Percentiles rank a stretch among this genome's conserved stretches.
phyloP scores from a whole-genome alignment of 2,888 invertebrate species.

The Monoplex corrugatus region DNA sequence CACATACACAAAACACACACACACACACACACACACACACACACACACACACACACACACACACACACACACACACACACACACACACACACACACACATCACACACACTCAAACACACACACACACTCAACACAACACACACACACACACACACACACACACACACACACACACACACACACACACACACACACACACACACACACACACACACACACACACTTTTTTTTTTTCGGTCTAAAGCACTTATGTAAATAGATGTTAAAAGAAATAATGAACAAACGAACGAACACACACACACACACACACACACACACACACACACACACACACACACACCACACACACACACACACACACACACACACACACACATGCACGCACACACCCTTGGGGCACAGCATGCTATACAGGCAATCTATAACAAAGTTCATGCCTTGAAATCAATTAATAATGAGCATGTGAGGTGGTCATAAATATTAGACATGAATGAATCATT shows the following conservation, averaged over 20 bases:
- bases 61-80: constrained; percentile 11
- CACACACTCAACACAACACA: no score
- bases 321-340: no score
- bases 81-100: background rate
- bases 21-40: constrained; percentile 8
- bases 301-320: background rate
- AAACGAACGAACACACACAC: background rate
- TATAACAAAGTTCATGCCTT: no score
- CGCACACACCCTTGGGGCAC: background rate
- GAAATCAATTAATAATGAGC: no score
- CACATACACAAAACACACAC: no score
- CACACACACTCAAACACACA: background rate
- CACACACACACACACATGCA: background rate
- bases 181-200: background rate
- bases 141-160: background rate
- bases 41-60: constrained; percentile 3
- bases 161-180: constrained; percentile 4
- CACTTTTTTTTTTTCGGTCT: background rate
- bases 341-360: background rate
- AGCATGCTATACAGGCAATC: no score
- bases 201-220: constrained; percentile 16
- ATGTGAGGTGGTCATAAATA: no score
- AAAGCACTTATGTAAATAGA: background rate
- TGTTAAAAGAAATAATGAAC: background rate
- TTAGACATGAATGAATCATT: no score